Conservation (phyloP, 2,113 vertebrate species). For the Orycteropus afer region DNA sequence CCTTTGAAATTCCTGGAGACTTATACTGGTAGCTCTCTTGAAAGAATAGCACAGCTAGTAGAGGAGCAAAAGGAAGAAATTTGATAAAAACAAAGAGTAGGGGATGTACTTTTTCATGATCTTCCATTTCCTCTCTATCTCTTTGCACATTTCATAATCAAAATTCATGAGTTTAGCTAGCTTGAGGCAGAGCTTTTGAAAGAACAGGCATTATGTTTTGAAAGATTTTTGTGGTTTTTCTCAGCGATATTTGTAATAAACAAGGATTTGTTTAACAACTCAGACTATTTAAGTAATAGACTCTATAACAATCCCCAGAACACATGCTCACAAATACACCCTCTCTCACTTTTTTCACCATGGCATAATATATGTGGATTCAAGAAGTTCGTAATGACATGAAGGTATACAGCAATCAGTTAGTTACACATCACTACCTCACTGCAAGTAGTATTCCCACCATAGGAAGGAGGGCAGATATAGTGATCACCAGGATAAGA, state of each 20-base stretch:
- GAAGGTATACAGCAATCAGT: background rate
- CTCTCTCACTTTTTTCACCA: background rate
- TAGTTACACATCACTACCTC: background rate
- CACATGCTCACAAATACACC: background rate
- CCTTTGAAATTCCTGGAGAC: background rate
- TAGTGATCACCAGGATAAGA: background rate
- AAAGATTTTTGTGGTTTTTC: background rate
- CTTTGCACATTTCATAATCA: background rate
- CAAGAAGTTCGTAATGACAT: background rate
- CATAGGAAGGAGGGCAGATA: background rate
- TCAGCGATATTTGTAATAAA: background rate
- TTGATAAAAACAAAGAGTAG: background rate
- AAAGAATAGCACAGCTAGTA: background rate
- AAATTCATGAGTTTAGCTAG: background rate
- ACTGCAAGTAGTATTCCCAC: background rate
- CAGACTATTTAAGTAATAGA: background rate
- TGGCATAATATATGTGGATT: background rate
- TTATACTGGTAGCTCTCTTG: background rate
- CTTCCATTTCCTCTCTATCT: background rate
- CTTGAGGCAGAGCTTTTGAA: background rate
- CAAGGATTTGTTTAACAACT: background rate
- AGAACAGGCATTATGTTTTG: background rate
- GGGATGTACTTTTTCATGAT: background rate
- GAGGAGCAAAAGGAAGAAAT: background rate
- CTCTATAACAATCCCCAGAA: background rate